Base-by-base conservation (phyloP, 2,888 invertebrate species). In the Merodon equestris region DNA sequence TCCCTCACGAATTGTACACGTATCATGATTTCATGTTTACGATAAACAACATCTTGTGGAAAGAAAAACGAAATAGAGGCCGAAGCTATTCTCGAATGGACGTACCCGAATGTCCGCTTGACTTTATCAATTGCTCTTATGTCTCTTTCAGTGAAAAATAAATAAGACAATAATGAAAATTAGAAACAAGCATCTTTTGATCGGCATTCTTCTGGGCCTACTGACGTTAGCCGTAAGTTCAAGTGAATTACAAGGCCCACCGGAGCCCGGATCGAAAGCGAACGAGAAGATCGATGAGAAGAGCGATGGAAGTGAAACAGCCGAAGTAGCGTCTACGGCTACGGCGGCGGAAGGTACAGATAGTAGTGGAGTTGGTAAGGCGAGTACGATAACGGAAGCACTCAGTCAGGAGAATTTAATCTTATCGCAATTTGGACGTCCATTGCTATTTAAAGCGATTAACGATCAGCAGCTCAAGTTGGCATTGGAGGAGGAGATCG, bases 221-320 rank as follows among this genome's bases (percentile, higher is more conserved):
- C 18, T 74, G 54, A 54, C 45, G 1, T 13, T 60, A 4, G n/a
- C 40, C 9, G 58, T 53, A 15, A 27, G 64, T 15, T 40, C 68
- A 27, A 67, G 27, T 18, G 81, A 81, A 50, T 58, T 79, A 17
- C 66, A 82, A 58, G 82, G 79, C 0, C 82, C 82, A 53, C 79
- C 74, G 10, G 74, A 74, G 7, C 51, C 70, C 9, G 27, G 2
- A 27, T 2, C 27, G 27, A 27, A 27, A 27, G 19, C 66, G 2
- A 18, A 40, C 12, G 45, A 67, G 15, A 9, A 42, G 5, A 60
- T 15, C 12, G 68, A 68, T 4, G 79, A 44, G 1, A 67, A 48
- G 18, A 54, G 50, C 19, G 64, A 60, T 38, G 38, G 58, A 68
- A 9, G 63, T 70, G 70, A 58, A 15, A n/a, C 10, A 19, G 3